Conservation (phyloP, 2,888 invertebrate species). For the Xanthia icteritia region DNA sequence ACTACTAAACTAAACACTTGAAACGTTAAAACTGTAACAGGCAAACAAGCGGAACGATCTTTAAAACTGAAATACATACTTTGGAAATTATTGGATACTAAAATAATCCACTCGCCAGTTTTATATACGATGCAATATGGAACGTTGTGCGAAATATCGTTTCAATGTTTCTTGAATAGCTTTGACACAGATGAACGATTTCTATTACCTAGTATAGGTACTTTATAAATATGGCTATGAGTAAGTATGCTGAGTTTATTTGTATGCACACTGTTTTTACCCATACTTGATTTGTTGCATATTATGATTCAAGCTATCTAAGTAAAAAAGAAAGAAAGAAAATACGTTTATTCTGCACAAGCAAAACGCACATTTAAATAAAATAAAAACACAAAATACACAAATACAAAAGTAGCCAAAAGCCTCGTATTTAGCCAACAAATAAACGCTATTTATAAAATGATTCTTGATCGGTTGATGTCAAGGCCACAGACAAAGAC, state of each 20-base stretch:
- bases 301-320: no score
- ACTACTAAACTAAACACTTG: slow-evolving; percentile 11
- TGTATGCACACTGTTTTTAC: not conserved
- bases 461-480: no score
- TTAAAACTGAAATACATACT: slow-evolving; percentile 32
- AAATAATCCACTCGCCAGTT: slow-evolving; percentile 37
- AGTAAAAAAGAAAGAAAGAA: no score
- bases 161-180: slow-evolving; percentile 32
- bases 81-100: slow-evolving; percentile 39
- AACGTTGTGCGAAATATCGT: slow-evolving; percentile 25
- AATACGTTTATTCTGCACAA: no score
- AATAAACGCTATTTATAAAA: no score
- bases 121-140: slow-evolving; percentile 31
- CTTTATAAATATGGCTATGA: not conserved
- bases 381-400: no score
- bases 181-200: slow-evolving; percentile 44
- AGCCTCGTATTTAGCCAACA: no score
- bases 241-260: slow-evolving; percentile 4
- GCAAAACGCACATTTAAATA: no score
- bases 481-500: no score
- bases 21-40: slow-evolving; percentile 12
- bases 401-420: no score
- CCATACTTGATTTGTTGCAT: no score
- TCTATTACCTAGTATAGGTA: not conserved
- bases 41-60: slow-evolving; percentile 20